Percentiles rank a stretch among this genome's conserved stretches.
These are phyloP conservation scores for Goniozus legneri DNA, from an alignment of 1,140 invertebrate species.

Conservation along the genomic window DNA sequence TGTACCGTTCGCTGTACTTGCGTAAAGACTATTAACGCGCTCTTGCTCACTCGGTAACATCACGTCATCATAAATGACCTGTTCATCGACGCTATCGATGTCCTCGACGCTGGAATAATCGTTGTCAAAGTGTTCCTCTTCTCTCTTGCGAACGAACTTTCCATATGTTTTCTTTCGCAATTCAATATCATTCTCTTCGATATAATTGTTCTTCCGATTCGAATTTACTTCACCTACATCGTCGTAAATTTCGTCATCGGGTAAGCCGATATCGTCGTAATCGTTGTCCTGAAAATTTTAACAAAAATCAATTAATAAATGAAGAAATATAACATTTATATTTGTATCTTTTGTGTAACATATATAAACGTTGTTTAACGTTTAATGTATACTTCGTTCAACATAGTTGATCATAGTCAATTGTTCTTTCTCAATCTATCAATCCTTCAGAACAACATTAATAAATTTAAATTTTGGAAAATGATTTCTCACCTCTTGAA, in stretches of 20 bases:
- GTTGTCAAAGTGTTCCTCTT: slow-evolving; percentile 13
- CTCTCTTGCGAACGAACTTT: not conserved
- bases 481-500: not conserved
- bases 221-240: slow-evolving; percentile 28
- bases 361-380: too few relatives aligned
- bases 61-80: slow-evolving; percentile 46
- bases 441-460: too few relatives aligned
- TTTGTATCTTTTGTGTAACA: too few relatives aligned
- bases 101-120: slow-evolving; percentile 35
- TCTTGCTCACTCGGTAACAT: slow-evolving; percentile 26
- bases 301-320: too few relatives aligned
- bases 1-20: slow-evolving; percentile 26
- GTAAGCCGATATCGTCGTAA: slow-evolving; percentile 39
- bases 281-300: slow-evolving; percentile 19
- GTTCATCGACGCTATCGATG: slow-evolving; percentile 9
- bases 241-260: slow-evolving; percentile 37
- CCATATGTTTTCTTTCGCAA: not conserved
- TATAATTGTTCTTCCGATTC: not conserved
- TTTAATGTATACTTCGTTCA: too few relatives aligned
- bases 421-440: too few relatives aligned
- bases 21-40: slow-evolving; percentile 47
- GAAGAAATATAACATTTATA: too few relatives aligned
- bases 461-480: too few relatives aligned
- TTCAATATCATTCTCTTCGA: not conserved
- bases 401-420: too few relatives aligned